A percentile compares a stretch with the other conserved stretches of the same genome.
These are phyloP conservation scores for Cydia amplana DNA, from an alignment of 1,140 invertebrate genomes.

Conservation along the genomic window DNA sequence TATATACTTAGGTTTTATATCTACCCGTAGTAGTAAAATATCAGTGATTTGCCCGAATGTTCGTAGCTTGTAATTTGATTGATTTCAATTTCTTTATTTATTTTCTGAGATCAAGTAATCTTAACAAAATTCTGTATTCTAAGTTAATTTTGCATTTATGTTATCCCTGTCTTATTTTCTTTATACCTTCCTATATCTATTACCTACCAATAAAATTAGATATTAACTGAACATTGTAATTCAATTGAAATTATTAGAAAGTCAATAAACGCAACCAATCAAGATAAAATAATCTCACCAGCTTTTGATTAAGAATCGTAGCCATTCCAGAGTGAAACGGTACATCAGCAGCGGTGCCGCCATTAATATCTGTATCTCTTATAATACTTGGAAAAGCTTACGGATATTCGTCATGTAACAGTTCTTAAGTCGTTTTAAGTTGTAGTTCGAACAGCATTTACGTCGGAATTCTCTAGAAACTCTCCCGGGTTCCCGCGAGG, in stretches of 20 bases:
- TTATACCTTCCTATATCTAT: too few relatives aligned
- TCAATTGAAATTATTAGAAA: conserved; percentile 10
- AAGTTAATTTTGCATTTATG: too few relatives aligned
- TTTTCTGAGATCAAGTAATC: too few relatives aligned
- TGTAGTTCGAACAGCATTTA: conserved; percentile 59
- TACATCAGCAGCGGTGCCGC: conserved; percentile 49
- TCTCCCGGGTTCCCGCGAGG: conserved; percentile 71
- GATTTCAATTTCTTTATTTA: too few relatives aligned
- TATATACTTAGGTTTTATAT: neutral
- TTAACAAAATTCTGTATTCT: too few relatives aligned
- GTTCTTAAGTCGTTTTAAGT: neutral
- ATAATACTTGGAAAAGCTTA: neutral
- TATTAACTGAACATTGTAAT: neutral
- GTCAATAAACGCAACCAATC: conserved; percentile 17
- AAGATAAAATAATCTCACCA: conserved; percentile 21
- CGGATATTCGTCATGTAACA: neutral
- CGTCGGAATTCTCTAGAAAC: conserved; percentile 75
- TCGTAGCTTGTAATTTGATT: too few relatives aligned
- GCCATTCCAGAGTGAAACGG: conserved; percentile 41
- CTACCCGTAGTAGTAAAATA: too few relatives aligned
- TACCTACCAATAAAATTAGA: too few relatives aligned
- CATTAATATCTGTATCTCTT: conserved; percentile 65
- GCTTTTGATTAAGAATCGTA: conserved; percentile 22
- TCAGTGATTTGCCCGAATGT: too few relatives aligned
- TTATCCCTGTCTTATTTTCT: too few relatives aligned